Conservation (phyloP, 2,113 vertebrate species). For the Oncorhynchus nerka region DNA sequence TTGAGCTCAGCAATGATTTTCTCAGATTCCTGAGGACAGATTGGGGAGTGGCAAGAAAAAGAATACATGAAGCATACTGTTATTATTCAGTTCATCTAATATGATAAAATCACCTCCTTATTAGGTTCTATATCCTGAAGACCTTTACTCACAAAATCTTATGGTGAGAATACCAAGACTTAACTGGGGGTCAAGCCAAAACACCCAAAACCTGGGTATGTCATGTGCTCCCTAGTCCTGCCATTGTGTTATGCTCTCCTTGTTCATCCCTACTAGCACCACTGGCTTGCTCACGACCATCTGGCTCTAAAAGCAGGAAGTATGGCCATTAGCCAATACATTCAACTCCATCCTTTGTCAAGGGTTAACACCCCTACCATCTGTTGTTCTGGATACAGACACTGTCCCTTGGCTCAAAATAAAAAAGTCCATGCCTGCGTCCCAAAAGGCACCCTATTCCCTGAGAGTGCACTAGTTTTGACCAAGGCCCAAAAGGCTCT, state of each 20-base stretch:
- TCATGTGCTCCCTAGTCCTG: not conserved
- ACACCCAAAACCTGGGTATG: not conserved
- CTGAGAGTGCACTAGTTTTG: no score
- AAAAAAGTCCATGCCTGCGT: not conserved
- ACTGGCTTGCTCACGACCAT: not conserved
- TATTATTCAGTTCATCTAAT: not conserved
- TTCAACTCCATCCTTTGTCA: constrained; percentile 28
- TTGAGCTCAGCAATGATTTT: constrained; percentile 99
- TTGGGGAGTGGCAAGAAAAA: not conserved
- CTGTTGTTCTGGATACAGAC: constrained; percentile 30
- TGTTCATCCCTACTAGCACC: constrained; percentile 3
- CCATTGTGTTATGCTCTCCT: constrained; percentile 31
- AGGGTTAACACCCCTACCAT: constrained; percentile 41
- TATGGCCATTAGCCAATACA: not conserved
- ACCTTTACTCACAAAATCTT: not conserved
- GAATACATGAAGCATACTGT: not conserved
- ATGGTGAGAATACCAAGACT: not conserved
- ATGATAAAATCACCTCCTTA: no score
- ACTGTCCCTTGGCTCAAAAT: not conserved
- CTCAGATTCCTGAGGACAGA: constrained; percentile 86
- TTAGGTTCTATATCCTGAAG: not conserved
- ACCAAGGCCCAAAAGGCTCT: no score
- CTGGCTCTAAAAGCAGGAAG: constrained; percentile 27
- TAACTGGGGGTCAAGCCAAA: not conserved
- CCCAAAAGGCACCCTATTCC: not conserved